Evolutionary conservation across 2,113 vertebrate genomes (phyloP), one percentile per base, ranked within the genome.

Genomic region (Chloropsis hardwickii): DNA sequence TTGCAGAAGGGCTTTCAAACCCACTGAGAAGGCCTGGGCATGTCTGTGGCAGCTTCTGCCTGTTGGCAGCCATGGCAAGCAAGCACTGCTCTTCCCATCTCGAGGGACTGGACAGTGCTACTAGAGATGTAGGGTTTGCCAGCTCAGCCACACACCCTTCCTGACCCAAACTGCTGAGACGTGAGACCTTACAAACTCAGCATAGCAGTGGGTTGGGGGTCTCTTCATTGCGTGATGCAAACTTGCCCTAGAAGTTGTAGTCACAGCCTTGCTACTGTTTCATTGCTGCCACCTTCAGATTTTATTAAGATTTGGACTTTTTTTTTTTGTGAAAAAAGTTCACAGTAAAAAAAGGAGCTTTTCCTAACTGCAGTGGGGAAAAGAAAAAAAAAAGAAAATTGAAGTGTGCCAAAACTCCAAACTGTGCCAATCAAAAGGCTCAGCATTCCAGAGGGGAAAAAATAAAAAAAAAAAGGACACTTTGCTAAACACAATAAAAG

Each of bases 261-360:
- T 60, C 40, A 8, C 45, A 88, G 79, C 42, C 71, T 90, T 17
- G 44, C 56, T 93, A 29, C 83, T 65, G 65, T 90, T 96, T 95
- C 23, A 0, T 93, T 96, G 86, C 83, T 96, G 88, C 92, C 77
- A 94, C 86, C 92, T 95, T 93, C 92, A 94, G 93, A 88, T 92
- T 90, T 94, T 88, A 95, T 94, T 91, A 94, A 92, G 72, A 81
- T 84, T 60, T 54, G 27, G 76, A 66, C 3, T 1, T n/a, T 27
- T 37, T 69, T 66, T 22, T 16, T 62, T 13, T 16, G 13, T 66
- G 15, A 40, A 40, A 71, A 82, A 90, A 42, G 76, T 93, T 86
- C 80, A 73, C 45, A 42, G 60, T 79, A 31, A 87, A 62, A 64
- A 61, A 78, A 78, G 70, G 61, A 87, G 28, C 25, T 93, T 94